Conservation (phyloP, 2,113 vertebrate genomes). For the Eonycteris spelaea region DNA sequence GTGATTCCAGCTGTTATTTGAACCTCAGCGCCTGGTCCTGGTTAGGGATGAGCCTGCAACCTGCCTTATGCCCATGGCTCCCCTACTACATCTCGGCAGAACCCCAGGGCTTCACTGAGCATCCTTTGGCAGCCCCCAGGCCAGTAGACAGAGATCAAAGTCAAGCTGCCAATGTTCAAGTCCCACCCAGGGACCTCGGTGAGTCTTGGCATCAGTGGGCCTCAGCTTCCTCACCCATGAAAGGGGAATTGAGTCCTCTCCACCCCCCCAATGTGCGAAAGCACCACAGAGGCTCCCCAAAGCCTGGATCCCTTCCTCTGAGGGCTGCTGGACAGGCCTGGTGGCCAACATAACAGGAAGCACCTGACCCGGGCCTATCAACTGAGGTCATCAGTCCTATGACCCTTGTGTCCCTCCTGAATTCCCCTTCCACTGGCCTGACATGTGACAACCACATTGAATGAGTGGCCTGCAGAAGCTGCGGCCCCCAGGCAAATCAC, state of each 20-base stretch:
- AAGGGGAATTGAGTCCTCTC: background rate
- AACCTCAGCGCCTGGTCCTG: background rate
- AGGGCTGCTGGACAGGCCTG: background rate
- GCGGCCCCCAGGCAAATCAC: background rate
- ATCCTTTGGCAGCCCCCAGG: background rate
- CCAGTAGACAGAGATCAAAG: background rate
- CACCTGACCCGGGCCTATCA: slow-evolving; percentile 35
- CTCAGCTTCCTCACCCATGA: background rate
- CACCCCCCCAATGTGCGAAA: background rate
- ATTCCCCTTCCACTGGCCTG: slow-evolving; percentile 29
- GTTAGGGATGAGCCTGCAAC: background rate
- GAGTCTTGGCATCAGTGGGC: background rate
- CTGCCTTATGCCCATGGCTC: background rate
- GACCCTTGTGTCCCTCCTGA: background rate
- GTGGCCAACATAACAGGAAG: slow-evolving; percentile 68
- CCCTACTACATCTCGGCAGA: background rate
- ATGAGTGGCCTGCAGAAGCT: background rate
- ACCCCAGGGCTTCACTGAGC: background rate
- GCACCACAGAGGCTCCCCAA: background rate
- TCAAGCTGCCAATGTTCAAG: background rate
- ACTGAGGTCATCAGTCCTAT: background rate
- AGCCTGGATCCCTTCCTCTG: background rate
- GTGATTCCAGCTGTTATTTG: background rate
- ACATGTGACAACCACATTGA: background rate
- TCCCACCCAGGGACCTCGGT: background rate